phyloP scores from a whole-genome alignment of 2,113 vertebrate genomes.

The Larimichthys polyactis region DNA sequence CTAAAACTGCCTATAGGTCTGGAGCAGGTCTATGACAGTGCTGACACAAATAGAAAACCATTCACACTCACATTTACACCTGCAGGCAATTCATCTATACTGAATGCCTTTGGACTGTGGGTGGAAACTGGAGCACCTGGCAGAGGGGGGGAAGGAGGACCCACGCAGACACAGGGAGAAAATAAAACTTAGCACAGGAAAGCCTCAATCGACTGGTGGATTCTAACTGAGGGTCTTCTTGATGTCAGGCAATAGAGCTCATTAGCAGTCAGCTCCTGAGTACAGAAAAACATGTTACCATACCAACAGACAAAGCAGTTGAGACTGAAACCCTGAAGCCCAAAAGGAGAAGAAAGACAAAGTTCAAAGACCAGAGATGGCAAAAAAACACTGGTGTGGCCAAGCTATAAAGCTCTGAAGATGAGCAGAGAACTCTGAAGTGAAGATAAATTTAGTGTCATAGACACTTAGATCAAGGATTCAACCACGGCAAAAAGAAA shows the following conservation, averaged over 20 bases:
- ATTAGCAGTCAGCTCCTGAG: not conserved
- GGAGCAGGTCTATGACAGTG: not conserved
- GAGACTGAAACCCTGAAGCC: not conserved
- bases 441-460: not conserved
- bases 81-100: not conserved
- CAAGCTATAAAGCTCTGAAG: not conserved
- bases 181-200: not conserved
- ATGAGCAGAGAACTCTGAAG: not conserved
- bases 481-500: not conserved
- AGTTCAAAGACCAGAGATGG: not conserved
- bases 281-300: not conserved
- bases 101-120: not conserved
- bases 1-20: not conserved
- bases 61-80: conserved; percentile 2
- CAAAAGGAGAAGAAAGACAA: not conserved
- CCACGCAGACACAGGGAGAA: not conserved
- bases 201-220: not conserved
- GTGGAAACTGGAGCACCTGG: not conserved
- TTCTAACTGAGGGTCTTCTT: not conserved
- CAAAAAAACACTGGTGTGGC: not conserved
- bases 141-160: not conserved
- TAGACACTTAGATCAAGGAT: not conserved
- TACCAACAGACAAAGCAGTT: not conserved
- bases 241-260: not conserved
- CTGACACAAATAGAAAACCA: not conserved